Evolutionary conservation across 2,888 invertebrate genomes (phyloP), one percentile per base, ranked within the genome.

Genomic region (Drosophila nigritarsus): DNA sequence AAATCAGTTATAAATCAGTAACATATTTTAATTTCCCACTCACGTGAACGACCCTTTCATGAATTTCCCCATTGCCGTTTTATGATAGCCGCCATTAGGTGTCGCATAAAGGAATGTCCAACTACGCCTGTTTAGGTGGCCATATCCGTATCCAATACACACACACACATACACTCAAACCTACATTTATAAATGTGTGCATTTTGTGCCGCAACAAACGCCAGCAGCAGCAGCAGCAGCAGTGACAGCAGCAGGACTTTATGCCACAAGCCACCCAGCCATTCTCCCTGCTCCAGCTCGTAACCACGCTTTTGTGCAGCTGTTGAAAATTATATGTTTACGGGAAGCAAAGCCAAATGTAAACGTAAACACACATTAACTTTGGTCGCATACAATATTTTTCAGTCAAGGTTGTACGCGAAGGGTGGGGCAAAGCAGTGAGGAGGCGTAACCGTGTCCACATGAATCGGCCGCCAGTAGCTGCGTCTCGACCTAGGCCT

Each of bases 281-380:
- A 13, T 9, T 13, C n/a, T 1, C 32, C 50, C 4, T 3, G 55
- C 42, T 63, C 24, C n/a, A 9, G 32, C 8, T 18, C 20, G 11
- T n/a, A 50, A 50, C 54, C 18, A 9, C 27, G 40, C 55, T 55
- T 27, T 51, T 73, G 45, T 58, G 56, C 68, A 69, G 73, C 74
- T 70, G 70, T 68, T 73, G 77, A 75, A 90, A 91, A 90, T 79
- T 87, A 83, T 85, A 91, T 89, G 90, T 85, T 91, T 87, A 83
- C 89, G 73, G 68, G 75, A 68, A 50, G 75, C 80, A 83, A 79
- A 87, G 80, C 76, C 87, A 87, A 89, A 89, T 81, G 83, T 75
- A 90, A 90, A 77, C 84, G 89, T 82, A 84, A 87, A 90, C 85
- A 84, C 82, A 78, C 84, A 90, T 88, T 90, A 88, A 88, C 87